Evolutionary conservation across 2,888 invertebrate genomes (phyloP).

Genomic region (Mycalesis mineus): DNA sequence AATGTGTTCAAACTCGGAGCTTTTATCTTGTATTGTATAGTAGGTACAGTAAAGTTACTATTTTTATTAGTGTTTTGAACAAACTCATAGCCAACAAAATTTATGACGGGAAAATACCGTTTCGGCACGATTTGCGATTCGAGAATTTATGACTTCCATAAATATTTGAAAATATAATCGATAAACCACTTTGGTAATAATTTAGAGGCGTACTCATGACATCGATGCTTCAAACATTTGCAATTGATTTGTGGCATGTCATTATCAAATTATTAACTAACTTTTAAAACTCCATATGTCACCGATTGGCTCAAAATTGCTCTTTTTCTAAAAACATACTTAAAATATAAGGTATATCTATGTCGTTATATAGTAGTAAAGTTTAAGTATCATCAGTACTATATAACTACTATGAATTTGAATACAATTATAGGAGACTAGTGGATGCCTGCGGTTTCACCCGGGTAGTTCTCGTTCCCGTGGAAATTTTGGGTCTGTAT

Average conservation of each 20-base stretch:
- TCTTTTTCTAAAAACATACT: too few relatives aligned
- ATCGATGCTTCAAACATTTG: conserved; percentile 17
- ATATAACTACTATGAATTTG: too few relatives aligned
- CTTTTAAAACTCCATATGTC: too few relatives aligned
- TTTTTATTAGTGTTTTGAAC: conserved; percentile 14
- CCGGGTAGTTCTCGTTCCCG: too few relatives aligned
- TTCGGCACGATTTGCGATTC: conserved; percentile 29
- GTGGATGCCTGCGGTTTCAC: too few relatives aligned
- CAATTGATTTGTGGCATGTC: conserved; percentile 20
- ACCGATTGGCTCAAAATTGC: too few relatives aligned
- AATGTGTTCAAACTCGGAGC: background rate
- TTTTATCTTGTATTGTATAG: background rate
- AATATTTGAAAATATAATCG: conserved; percentile 29
- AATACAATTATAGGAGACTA: too few relatives aligned
- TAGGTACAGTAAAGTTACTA: background rate
- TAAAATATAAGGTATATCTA: too few relatives aligned
- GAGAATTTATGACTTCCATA: conserved; percentile 28
- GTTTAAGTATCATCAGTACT: too few relatives aligned
- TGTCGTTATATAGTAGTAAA: too few relatives aligned
- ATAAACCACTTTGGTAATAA: conserved; percentile 24
- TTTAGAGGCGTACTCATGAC: conserved; percentile 19
- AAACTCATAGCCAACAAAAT: conserved; percentile 19
- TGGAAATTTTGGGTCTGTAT: too few relatives aligned
- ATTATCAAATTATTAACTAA: background rate
- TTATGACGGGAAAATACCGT: conserved; percentile 28